Evolutionary conservation across 2,113 vertebrate genomes (phyloP).

Genomic region (Xenopus laevis): DNA sequence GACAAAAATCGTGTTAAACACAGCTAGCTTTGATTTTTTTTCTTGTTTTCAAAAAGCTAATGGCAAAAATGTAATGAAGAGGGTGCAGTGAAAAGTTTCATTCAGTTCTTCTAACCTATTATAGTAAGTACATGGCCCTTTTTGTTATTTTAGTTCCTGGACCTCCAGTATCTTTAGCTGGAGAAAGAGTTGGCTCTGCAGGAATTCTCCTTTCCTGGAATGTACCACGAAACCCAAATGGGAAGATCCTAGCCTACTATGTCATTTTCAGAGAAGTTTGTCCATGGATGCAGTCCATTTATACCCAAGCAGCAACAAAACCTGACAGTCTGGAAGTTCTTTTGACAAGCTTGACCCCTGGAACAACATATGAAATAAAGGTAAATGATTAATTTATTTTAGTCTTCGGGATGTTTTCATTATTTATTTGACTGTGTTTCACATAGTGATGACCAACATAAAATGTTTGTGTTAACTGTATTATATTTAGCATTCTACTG

Average conservation of each 20-base stretch:
- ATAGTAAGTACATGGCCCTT: not conserved
- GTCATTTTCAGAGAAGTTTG: constrained; percentile 93
- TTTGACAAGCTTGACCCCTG: constrained; percentile 83
- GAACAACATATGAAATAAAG: constrained; percentile 91
- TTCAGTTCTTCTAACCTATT: not conserved
- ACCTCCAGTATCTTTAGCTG: constrained; percentile 74
- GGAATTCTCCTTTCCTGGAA: constrained; percentile 90
- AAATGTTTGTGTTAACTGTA: no score
- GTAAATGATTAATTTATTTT: constrained; percentile 58
- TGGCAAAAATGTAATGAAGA: constrained; percentile 10
- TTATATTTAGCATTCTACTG: no score
- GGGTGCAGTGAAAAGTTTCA: not conserved
- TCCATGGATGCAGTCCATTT: constrained; percentile 79
- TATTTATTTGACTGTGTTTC: no score
- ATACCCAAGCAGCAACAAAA: constrained; percentile 72
- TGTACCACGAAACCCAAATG: constrained; percentile 64
- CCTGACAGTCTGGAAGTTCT: constrained; percentile 82
- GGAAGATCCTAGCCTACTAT: constrained; percentile 74
- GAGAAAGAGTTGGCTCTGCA: constrained; percentile 87
- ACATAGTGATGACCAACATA: no score
- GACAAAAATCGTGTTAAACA: constrained; percentile 7
- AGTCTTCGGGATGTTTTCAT: no score
- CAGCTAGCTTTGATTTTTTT: not conserved
- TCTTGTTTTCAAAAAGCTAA: not conserved
- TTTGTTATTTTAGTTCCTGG: constrained; percentile 67